Conservation (phyloP, 2,113 vertebrate genomes). For the Proterorhinus semilunaris region DNA sequence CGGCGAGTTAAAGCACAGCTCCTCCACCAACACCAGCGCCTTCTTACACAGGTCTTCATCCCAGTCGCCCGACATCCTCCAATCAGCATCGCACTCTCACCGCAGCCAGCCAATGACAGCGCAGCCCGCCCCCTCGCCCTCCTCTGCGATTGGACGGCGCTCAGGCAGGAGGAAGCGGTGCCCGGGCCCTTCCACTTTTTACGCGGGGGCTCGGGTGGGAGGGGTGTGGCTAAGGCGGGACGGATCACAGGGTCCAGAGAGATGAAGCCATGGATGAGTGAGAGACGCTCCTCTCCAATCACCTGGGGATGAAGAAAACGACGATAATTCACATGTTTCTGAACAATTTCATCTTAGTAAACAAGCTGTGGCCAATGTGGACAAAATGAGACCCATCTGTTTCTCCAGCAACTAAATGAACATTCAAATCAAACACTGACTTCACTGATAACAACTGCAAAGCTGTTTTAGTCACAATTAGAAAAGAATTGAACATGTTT, state of each 20-base stretch:
- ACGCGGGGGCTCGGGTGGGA: constrained; percentile 8
- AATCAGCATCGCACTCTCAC: constrained; percentile 81
- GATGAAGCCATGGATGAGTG: constrained; percentile 45
- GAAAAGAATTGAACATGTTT: no score
- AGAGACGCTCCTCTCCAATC: constrained; percentile 42
- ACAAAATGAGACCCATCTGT: no score
- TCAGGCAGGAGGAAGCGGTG: constrained; percentile 26
- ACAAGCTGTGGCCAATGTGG: no score
- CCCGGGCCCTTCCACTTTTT: constrained; percentile 59
- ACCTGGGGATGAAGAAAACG: constrained; percentile 26
- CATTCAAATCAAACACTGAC: no score
- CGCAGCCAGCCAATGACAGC: constrained; percentile 69
- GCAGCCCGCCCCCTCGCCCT: constrained; percentile 63
- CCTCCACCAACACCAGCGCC: constrained; percentile 84
- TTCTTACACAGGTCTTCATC: constrained; percentile 90
- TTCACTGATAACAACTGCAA: no score
- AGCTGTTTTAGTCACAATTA: no score
- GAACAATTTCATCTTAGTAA: no score
- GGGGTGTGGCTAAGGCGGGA: constrained; percentile 11
- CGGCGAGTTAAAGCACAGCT: constrained; percentile 83
- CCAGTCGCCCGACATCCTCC: constrained; percentile 91
- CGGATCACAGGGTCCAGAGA: constrained; percentile 52
- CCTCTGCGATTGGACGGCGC: constrained; percentile 62
- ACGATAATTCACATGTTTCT: no score
- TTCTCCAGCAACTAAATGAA: no score